phyloP scores from a whole-genome alignment of 2,797 vertebrate genomes.

The Leuciscus waleckii region DNA sequence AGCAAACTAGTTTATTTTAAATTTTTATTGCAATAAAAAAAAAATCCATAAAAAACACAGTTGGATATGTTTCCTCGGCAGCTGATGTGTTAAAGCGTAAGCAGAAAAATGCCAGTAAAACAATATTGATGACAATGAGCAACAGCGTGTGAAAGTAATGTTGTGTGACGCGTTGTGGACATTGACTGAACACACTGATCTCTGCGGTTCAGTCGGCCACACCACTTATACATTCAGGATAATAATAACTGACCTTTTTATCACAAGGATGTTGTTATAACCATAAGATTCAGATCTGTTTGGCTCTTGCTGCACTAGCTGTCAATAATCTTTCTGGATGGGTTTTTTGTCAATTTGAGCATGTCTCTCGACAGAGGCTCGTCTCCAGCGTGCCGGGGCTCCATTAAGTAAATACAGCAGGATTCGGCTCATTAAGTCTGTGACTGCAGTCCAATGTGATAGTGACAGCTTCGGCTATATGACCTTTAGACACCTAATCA shows the following conservation, averaged over 20 bases:
- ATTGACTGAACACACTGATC: constrained; percentile 77
- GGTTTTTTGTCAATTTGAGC: constrained; percentile 46
- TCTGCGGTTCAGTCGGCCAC: constrained; percentile 65
- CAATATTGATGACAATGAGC: constrained; percentile 76
- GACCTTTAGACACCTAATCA: constrained; percentile 86
- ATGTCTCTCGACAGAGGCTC: constrained; percentile 15
- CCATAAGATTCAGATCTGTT: not conserved
- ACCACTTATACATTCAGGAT: constrained; percentile 70
- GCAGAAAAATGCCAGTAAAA: constrained; percentile 76
- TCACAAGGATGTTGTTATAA: constrained; percentile 27
- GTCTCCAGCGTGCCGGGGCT: constrained; percentile 20
- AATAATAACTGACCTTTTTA: constrained; percentile 71
- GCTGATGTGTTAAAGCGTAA: constrained; percentile 69
- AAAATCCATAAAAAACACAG: not conserved
- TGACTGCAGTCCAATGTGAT: constrained; percentile 74
- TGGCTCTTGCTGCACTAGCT: not conserved
- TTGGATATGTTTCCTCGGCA: constrained; percentile 66
- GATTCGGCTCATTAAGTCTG: constrained; percentile 67
- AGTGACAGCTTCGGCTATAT: constrained; percentile 77
- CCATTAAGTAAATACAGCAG: constrained; percentile 64
- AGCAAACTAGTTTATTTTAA: not conserved
- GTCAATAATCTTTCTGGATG: constrained; percentile 45
- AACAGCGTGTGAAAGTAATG: constrained; percentile 72
- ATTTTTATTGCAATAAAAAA: no score
- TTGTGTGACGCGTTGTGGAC: constrained; percentile 70